Evolutionary conservation across 2,797 vertebrate genomes (phyloP).

Genomic region (Rhinichthys osculus): DNA sequence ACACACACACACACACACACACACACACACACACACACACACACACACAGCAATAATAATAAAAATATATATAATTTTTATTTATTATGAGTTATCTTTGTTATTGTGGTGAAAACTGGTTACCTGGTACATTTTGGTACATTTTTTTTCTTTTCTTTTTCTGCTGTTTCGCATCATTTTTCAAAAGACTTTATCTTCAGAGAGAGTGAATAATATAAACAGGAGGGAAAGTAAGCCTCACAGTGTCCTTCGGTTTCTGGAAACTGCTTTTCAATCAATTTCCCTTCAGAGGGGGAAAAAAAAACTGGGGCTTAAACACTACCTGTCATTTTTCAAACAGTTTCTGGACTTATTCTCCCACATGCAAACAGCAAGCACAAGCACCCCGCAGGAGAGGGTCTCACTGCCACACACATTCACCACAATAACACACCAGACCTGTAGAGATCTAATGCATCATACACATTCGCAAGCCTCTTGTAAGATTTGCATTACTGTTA

Average conservation of each 20-base stretch:
- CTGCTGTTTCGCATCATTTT: not conserved
- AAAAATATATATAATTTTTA: too few relatives aligned
- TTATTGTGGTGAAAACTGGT: not conserved
- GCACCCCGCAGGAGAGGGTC: constrained; percentile 10
- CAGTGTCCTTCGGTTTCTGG: constrained; percentile 16
- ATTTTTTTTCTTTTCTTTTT: not conserved
- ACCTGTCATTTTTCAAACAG: constrained; percentile 50
- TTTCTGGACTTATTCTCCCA: constrained; percentile 34
- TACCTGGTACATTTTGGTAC: not conserved
- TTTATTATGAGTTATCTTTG: not conserved
- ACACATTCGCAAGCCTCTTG: not conserved
- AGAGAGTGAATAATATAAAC: not conserved
- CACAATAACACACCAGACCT: not conserved
- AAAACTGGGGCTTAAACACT: not conserved
- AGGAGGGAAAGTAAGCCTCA: not conserved
- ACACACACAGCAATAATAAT: too few relatives aligned
- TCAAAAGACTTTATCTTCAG: not conserved
- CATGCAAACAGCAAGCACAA: constrained; percentile 27
- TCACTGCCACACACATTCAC: not conserved
- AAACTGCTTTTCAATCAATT: constrained; percentile 41
- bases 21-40: too few relatives aligned
- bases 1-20: too few relatives aligned
- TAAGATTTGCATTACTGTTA: not conserved
- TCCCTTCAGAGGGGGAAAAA: constrained; percentile 4
- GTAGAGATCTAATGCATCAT: not conserved